These are phyloP conservation scores for Ageneiosus marmoratus DNA, from an alignment of 2,113 vertebrate genomes.

Conservation along the genomic window DNA sequence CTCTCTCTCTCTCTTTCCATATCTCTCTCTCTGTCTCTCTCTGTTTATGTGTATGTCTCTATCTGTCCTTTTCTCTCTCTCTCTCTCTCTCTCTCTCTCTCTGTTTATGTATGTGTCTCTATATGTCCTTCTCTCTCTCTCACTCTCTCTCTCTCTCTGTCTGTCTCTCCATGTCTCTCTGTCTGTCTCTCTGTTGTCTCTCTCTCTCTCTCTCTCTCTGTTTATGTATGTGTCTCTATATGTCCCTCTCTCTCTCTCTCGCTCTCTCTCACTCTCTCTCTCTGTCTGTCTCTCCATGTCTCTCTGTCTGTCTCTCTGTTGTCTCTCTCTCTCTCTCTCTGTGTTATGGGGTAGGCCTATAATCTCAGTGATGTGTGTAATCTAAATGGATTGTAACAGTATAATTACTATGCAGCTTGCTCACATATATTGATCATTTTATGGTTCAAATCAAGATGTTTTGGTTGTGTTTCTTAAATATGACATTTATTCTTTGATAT, in stretches of 20 bases:
- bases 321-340: too few relatives aligned
- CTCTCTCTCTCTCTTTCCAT: too few relatives aligned
- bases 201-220: neutral
- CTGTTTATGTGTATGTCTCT: too few relatives aligned
- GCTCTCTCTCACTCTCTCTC: too few relatives aligned
- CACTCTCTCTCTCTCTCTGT: too few relatives aligned
- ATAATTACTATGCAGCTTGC: neutral
- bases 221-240: neutral
- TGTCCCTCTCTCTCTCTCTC: too few relatives aligned
- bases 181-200: constrained; percentile 11
- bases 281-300: too few relatives aligned
- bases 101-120: neutral
- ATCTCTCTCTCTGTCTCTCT: too few relatives aligned
- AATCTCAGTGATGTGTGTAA: neutral
- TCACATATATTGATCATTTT: neutral
- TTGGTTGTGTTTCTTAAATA: constrained; percentile 22
- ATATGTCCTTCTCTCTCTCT: too few relatives aligned
- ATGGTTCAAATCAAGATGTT: neutral
- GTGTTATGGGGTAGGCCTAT: neutral
- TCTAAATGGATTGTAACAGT: neutral
- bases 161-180: neutral
- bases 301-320: too few relatives aligned
- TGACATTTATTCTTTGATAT: constrained; percentile 5
- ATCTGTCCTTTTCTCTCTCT: too few relatives aligned
- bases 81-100: too few relatives aligned